These are phyloP conservation scores for Strix uralensis DNA, from an alignment of 2,113 vertebrate genomes.

Conservation along the genomic window DNA sequence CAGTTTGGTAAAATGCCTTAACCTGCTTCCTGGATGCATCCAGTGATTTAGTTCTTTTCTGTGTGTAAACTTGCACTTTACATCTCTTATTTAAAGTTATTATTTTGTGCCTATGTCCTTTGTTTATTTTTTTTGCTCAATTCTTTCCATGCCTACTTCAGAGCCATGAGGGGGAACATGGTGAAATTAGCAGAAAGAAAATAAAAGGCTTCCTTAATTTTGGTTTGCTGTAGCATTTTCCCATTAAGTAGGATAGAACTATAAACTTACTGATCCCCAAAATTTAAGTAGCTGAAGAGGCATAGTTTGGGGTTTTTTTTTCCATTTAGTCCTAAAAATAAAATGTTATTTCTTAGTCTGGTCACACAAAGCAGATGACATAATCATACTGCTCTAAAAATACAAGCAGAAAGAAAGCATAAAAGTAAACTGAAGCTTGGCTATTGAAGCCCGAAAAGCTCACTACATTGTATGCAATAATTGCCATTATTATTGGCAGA, in stretches of 20 bases:
- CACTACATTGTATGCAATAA: not conserved
- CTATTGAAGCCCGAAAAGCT: not conserved
- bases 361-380: not conserved
- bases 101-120: not conserved
- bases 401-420: not conserved
- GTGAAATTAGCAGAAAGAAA: not conserved
- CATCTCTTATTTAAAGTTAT: not conserved
- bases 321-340: not conserved
- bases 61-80: not conserved
- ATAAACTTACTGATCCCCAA: not conserved
- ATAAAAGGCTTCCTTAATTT: not conserved
- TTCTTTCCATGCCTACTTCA: not conserved
- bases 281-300: not conserved
- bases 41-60: not conserved
- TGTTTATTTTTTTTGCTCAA: not conserved
- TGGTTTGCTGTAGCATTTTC: not conserved
- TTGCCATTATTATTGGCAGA: not conserved
- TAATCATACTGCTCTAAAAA: not conserved
- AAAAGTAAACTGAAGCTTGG: not conserved
- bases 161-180: not conserved
- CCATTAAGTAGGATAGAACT: not conserved
- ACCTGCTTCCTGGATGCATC: not conserved
- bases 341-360: not conserved
- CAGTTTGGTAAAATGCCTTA: not conserved
- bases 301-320: not conserved